phyloP scores from a whole-genome alignment of 1,140 invertebrate species.

The Popillia japonica region DNA sequence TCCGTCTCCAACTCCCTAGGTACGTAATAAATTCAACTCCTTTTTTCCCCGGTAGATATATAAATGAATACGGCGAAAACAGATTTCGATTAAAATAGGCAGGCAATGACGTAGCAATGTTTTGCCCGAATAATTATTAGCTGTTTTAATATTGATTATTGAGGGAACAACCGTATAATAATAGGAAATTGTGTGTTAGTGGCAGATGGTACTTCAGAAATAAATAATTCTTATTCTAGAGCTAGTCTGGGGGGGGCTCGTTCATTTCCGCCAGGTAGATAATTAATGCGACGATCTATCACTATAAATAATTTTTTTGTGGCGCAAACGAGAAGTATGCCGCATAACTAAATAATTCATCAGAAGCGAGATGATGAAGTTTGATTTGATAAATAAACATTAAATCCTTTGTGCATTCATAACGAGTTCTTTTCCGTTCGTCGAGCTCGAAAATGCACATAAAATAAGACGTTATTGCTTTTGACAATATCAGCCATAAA shows the following conservation, averaged over 20 bases:
- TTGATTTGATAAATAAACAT: no score
- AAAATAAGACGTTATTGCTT: constrained; percentile 17
- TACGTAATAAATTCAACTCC: background rate
- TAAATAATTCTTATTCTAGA: background rate
- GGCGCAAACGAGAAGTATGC: no score
- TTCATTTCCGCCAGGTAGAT: background rate
- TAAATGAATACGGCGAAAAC: background rate
- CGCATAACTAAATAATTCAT: no score
- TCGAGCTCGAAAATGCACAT: background rate
- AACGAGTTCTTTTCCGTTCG: background rate
- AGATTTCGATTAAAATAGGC: background rate
- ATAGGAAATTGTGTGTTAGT: background rate
- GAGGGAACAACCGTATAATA: background rate
- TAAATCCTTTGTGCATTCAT: no score
- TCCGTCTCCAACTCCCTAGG: background rate
- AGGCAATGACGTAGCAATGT: background rate
- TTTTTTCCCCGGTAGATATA: background rate
- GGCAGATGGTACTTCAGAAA: constrained; percentile 5
- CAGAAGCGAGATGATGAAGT: no score
- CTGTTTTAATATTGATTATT: background rate
- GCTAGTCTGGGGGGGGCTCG: background rate
- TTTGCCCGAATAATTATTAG: background rate
- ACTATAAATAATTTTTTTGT: no score
- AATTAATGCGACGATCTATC: background rate
- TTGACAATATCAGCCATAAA: background rate